phyloP scores from a whole-genome alignment of 2,113 vertebrate genomes.

The Nettapus auritus region DNA sequence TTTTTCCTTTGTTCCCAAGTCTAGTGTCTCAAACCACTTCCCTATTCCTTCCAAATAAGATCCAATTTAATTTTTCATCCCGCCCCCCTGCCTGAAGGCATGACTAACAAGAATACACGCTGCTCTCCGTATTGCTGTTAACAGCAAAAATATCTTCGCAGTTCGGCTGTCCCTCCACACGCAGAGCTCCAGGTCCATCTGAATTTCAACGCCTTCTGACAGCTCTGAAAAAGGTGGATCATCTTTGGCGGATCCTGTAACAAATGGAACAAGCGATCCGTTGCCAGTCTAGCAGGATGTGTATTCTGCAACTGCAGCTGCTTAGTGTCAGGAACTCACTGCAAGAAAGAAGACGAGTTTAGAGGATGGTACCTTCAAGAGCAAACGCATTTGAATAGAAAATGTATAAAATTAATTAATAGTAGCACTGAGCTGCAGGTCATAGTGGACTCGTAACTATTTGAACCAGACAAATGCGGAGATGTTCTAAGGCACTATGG shows the following conservation, averaged over 20 bases:
- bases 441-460: not conserved
- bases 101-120: not conserved
- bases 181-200: not conserved
- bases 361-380: not conserved
- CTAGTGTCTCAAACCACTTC: not conserved
- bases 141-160: not conserved
- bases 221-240: conserved; percentile 15
- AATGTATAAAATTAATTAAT: conserved; percentile 1
- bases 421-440: not conserved
- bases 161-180: not conserved
- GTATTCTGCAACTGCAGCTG: conserved; percentile 31
- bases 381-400: not conserved
- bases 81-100: not conserved
- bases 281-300: conserved; percentile 4
- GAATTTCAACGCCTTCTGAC: conserved; percentile 3
- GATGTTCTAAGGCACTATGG: not conserved
- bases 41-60: not conserved
- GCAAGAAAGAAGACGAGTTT: conserved; percentile 45
- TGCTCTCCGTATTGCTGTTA: not conserved
- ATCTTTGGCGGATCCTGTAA: conserved; percentile 41
- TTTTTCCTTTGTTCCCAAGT: not conserved
- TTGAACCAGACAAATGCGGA: not conserved
- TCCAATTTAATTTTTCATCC: not conserved
- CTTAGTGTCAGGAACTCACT: conserved; percentile 40
- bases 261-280: conserved; percentile 45